Conservation (phyloP, 2,113 vertebrate genomes). For the Nannospalax galili region DNA sequence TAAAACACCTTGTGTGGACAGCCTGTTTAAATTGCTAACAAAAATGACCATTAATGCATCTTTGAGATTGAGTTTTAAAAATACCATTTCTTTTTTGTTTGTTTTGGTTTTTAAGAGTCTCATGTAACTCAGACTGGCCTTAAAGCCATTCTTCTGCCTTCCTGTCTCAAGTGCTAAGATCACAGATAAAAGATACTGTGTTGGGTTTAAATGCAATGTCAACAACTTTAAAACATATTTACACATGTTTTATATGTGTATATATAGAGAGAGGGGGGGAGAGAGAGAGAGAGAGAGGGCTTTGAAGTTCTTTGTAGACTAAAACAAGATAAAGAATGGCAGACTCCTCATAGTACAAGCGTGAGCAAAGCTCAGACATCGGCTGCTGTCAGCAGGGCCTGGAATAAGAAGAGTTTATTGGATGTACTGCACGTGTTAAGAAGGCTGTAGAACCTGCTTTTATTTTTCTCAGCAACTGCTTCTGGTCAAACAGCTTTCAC, state of each 20-base stretch:
- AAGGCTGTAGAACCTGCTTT: not conserved
- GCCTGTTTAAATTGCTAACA: not conserved
- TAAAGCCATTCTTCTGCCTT: not conserved
- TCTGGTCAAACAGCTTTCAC: not conserved
- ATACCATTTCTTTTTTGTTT: not conserved
- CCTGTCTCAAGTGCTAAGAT: not conserved
- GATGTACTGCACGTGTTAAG: not conserved
- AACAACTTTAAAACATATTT: not conserved
- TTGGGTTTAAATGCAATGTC: not conserved
- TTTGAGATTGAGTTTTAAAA: not conserved
- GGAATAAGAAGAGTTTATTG: not conserved
- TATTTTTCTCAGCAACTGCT: not conserved
- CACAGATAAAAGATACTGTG: not conserved
- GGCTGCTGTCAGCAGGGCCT: not conserved
- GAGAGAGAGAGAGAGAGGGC: not conserved
- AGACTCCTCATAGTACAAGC: not conserved
- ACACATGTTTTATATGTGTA: not conserved
- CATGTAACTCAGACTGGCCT: not conserved
- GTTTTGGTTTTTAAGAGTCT: too few relatives aligned
- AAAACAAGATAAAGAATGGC: not conserved
- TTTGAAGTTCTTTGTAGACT: not conserved
- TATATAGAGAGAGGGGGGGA: not conserved
- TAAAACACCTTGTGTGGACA: not conserved
- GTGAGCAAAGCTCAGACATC: not conserved
- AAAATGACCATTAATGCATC: not conserved